These are phyloP conservation scores for Conus ventricosus DNA, from an alignment of 1,140 invertebrate genomes.

Conservation along the genomic window DNA sequence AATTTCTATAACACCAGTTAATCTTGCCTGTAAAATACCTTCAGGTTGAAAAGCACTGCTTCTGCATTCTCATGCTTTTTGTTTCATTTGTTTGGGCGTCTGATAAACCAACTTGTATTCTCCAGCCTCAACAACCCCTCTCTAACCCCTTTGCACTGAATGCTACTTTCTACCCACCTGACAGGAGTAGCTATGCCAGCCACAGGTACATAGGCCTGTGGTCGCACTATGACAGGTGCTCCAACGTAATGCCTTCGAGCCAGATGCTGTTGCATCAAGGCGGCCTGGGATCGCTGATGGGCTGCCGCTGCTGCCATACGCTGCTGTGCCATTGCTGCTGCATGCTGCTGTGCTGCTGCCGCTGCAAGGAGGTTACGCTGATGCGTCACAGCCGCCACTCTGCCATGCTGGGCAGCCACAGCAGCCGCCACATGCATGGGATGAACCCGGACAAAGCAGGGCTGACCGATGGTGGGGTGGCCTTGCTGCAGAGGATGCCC, in stretches of 20 bases:
- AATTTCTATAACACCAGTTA: no score
- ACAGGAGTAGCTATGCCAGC: not conserved
- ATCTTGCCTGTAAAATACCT: no score
- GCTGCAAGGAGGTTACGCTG: not conserved
- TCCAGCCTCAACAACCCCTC: no score
- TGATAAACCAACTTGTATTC: no score
- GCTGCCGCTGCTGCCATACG: not conserved
- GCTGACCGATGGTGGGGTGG: not conserved
- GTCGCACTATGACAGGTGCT: not conserved
- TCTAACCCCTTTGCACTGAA: no score
- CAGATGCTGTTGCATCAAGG: not conserved
- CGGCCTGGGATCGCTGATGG: not conserved
- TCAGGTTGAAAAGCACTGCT: no score
- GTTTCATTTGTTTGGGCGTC: no score
- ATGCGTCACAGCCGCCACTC: not conserved
- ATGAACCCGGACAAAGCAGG: not conserved
- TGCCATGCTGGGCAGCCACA: not conserved
- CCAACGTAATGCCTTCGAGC: not conserved
- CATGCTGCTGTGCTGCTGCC: slow-evolving; percentile 1
- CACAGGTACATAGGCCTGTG: not conserved
- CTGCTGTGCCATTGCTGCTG: not conserved
- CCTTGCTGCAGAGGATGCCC: not conserved
- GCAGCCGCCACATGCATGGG: not conserved
- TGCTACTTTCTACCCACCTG: not conserved
- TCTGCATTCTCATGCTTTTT: no score